Conservation (phyloP, 2,113 vertebrate species). For the Vulpes lagopus region DNA sequence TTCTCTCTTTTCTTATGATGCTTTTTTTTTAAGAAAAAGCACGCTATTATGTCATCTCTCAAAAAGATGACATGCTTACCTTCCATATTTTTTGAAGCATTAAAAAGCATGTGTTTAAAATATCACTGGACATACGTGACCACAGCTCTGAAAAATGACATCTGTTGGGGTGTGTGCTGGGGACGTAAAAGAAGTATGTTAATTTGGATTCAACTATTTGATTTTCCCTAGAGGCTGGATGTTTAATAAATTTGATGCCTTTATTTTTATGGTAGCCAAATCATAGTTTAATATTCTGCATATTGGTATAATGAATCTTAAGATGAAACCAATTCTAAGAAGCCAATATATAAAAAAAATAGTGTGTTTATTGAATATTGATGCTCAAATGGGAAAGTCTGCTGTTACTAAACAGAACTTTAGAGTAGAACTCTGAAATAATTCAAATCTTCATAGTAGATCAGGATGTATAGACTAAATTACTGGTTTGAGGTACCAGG, state of each 20-base stretch:
- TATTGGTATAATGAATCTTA: neutral
- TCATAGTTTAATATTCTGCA: neutral
- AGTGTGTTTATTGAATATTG: neutral
- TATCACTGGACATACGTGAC: neutral
- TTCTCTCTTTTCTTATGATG: neutral
- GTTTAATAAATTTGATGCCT: neutral
- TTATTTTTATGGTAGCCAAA: constrained; percentile 19
- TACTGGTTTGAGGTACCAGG: neutral
- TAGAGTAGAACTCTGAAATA: neutral
- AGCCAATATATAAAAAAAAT: neutral
- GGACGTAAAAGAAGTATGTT: neutral
- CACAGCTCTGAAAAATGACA: constrained; percentile 2
- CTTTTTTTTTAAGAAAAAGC: neutral
- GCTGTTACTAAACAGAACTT: neutral
- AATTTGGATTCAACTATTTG: neutral
- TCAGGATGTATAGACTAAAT: neutral
- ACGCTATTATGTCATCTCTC: neutral
- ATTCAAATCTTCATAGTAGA: neutral
- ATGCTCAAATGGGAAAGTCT: neutral
- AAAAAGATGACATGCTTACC: neutral
- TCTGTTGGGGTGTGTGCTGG: neutral
- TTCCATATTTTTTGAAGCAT: neutral
- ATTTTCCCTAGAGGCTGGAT: neutral
- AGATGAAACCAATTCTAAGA: neutral
- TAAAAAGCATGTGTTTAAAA: constrained; percentile 29